Conservation (phyloP, 2,888 invertebrate species). For the Hirtodrosophila histrioides region DNA sequence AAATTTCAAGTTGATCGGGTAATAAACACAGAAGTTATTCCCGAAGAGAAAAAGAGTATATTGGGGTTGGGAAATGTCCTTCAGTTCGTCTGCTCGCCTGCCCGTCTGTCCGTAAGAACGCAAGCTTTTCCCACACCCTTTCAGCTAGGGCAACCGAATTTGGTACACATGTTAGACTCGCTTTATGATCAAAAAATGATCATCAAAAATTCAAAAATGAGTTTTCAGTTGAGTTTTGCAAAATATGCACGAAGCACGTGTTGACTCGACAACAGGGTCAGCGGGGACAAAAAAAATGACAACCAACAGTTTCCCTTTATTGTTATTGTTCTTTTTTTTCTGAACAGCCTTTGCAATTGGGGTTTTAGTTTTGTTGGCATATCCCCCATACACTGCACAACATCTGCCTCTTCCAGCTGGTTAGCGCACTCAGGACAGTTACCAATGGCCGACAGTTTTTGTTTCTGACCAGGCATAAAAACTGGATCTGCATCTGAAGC, state of each 20-base stretch:
- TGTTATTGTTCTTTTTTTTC: constrained; percentile 9
- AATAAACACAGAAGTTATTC: too few species aligned
- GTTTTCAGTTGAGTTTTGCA: constrained; percentile 9
- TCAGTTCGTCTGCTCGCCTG: too few species aligned
- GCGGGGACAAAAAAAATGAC: constrained; percentile 6
- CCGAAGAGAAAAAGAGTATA: too few species aligned
- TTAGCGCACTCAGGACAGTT: background rate
- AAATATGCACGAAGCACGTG: constrained; percentile 37
- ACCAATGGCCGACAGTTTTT: constrained; percentile 5
- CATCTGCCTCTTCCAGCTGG: constrained; percentile 8
- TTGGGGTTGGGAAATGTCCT: too few species aligned
- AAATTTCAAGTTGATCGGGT: too few species aligned
- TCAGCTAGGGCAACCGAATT: too few species aligned
- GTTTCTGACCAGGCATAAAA: constrained; percentile 10
- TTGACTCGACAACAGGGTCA: constrained; percentile 19
- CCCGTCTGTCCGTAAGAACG: too few species aligned
- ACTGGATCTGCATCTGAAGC: constrained; percentile 31
- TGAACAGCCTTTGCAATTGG: constrained; percentile 1
- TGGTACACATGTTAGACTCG: too few species aligned
- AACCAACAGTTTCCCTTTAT: constrained; percentile 42
- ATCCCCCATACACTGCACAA: too few species aligned
- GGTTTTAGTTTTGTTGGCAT: background rate
- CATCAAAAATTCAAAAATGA: constrained; percentile 36
- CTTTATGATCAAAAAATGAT: too few species aligned
- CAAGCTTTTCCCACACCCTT: too few species aligned